Conservation (phyloP, 2,797 vertebrate genomes). For the Nannoperca obscura region DNA sequence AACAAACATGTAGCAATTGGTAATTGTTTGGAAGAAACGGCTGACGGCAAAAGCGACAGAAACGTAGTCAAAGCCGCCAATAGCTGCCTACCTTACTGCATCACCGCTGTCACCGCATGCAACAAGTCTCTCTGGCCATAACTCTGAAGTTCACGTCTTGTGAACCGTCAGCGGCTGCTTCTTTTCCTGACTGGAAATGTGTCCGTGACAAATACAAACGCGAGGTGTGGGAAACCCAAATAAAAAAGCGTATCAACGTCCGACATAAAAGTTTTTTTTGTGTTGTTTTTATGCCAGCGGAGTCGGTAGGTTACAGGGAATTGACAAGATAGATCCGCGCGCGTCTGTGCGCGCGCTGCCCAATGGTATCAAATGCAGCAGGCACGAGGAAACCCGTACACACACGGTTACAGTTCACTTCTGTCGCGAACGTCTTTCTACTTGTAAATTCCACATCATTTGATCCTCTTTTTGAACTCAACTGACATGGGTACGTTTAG, state of each 20-base stretch:
- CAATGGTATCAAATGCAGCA: constrained; percentile 40
- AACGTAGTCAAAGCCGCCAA: not conserved
- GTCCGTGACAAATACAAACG: not conserved
- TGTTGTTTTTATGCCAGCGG: not conserved
- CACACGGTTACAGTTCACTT: not conserved
- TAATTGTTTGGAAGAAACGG: not conserved
- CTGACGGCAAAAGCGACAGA: not conserved
- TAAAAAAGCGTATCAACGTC: not conserved
- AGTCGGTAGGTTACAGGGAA: constrained; percentile 46
- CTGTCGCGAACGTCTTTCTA: not conserved
- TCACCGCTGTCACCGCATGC: constrained; percentile 50
- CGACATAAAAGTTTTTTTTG: not conserved
- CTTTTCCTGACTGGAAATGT: not conserved
- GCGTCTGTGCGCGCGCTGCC: constrained; percentile 35
- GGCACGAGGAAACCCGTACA: constrained; percentile 29
- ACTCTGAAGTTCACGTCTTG: constrained; percentile 7
- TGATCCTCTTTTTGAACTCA: not conserved
- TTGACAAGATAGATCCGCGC: constrained; percentile 39
- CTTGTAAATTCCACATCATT: not conserved
- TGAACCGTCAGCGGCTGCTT: constrained; percentile 1
- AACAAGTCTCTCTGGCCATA: constrained; percentile 62
- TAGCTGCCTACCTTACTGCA: constrained; percentile 37
- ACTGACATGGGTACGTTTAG: not conserved
- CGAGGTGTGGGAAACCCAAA: not conserved
- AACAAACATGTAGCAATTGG: constrained; percentile 9